Base-by-base conservation (phyloP, 2,888 invertebrate genomes). In the Brenthis hecate region DNA sequence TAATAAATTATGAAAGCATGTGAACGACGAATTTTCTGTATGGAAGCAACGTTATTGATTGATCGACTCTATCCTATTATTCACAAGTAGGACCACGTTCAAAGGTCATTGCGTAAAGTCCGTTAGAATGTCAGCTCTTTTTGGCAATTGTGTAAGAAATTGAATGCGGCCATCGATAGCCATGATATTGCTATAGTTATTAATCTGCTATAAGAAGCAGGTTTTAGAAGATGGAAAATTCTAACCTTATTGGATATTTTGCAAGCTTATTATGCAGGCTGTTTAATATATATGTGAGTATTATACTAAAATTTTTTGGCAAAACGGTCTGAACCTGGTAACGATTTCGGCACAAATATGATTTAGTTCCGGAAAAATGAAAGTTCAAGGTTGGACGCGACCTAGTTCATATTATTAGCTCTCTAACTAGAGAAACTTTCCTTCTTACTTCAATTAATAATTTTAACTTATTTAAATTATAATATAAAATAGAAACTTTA, bases 91-190 rank as follows among this genome's bases (percentile, higher is more conserved):
- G 69, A 60, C 8, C 43, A 47, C 32, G 53, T 65, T 51, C 64
- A 66, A 65, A 68, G 60, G 60, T 69, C n/a, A 43, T 71, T 68
- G 48, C 71, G 64, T 69, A 61, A 66, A 13, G 57, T 55, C 60
- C 64, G 48, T 53, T 64, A 56, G 56, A 72, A 69, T 65, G 61
- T 54, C 67, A 67, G 36, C 50, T 60, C 16, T 51, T 64, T 36
- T 64, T 64, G 50, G 23, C 57, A 62, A 36, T 62, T 72, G 56
- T 57, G 66, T 65, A 69, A 67, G 23, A 43, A 56, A 55, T 43
- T 61, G 36, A 61, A 61, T 36, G 66, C 11, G 32, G 54, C 47
- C 47, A 63, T 47, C 23, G 47, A 63, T 23, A 47, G 16, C 55
- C 28, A 32, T 65, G 5, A 50, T 56, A 56, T 36, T 56, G 56